These are phyloP conservation scores for Semaprochilodus insignis DNA, from an alignment of 2,797 vertebrate genomes.

Conservation along the genomic window DNA sequence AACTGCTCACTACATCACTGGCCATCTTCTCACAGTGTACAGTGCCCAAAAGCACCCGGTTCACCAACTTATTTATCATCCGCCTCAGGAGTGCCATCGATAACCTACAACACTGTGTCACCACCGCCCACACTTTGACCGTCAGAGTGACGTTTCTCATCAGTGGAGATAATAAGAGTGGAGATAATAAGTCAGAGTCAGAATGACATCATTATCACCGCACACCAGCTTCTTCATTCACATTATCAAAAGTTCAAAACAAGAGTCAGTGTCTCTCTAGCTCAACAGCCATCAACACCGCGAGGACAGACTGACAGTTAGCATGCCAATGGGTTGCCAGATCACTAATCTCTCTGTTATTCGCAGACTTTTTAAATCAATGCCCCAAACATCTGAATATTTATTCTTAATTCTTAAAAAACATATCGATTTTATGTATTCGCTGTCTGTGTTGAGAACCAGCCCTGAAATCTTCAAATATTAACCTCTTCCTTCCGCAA, in stretches of 20 bases:
- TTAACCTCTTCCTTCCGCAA: not conserved
- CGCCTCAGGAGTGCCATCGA: conserved; percentile 62
- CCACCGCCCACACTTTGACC: conserved; percentile 14
- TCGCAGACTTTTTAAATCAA: not conserved
- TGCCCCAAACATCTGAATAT: not conserved
- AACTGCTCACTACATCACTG: conserved; percentile 49
- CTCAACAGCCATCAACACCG: too few relatives aligned
- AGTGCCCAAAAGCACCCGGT: conserved; percentile 60
- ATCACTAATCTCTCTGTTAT: not conserved
- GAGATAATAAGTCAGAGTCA: not conserved
- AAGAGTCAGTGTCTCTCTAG: not conserved
- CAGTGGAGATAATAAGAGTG: not conserved
- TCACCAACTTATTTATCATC: conserved; percentile 65
- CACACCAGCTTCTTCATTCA: too few relatives aligned
- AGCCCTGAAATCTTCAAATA: not conserved
- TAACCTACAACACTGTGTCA: conserved; percentile 50
- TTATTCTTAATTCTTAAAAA: not conserved
- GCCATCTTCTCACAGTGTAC: conserved; percentile 46
- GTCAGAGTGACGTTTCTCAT: not conserved
- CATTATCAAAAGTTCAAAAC: not conserved
- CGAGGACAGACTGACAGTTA: not conserved
- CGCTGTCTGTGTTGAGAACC: not conserved
- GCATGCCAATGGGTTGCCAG: not conserved
- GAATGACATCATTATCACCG: not conserved
- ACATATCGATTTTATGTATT: not conserved